Base-by-base conservation (phyloP, 2,797 vertebrate species). In the Spea hammondii region DNA sequence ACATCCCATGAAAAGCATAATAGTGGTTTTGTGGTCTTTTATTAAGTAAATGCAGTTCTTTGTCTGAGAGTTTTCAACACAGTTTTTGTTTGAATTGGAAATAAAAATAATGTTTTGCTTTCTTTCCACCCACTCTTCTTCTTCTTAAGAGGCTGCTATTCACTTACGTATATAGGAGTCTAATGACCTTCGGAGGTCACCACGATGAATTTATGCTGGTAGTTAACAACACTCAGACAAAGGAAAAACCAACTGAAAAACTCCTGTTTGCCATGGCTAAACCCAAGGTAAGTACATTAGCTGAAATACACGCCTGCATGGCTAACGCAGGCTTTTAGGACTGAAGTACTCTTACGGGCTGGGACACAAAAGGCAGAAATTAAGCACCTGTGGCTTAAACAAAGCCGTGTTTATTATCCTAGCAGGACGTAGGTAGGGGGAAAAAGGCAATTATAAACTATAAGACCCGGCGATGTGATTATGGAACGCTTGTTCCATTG, bases 201-300 rank as follows among this genome's bases (percentile, higher is more conserved):
- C 93, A 92, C 82, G 95, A 98, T 85, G 94, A 97, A 84, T 97
- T 99, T 85, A 98, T 98, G 96, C 86, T 99, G 87, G 94, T 96
- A 76, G 92, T 96, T 86, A 89, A 88, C 12, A 86, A 87, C 72
- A 87, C 88, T 57, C 70, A 90, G 49, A 86, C 88, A 86, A 97
- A 95, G 88, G 95, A 97, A 72, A 96, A 91, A 85, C 86, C 93
- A 51, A 93, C 94, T 13, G 94, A 96, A 88, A 99, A 96, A 79
- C 91, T 95, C 80, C 89, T 97, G 85, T 99, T 98, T 85, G 87
- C 93, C 17, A 95, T 98, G 95, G 89, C 92, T 73, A 88, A 93
- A 72, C 95, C 94, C 76, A 97, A 97, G 95, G 98, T 99, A 72
- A 86, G 93, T 88, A 70, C 83, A 67, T 74, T 79, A 80, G 53